Evolutionary conservation across 2,797 vertebrate genomes (phyloP).

Genomic region (Heliangelus exortis): DNA sequence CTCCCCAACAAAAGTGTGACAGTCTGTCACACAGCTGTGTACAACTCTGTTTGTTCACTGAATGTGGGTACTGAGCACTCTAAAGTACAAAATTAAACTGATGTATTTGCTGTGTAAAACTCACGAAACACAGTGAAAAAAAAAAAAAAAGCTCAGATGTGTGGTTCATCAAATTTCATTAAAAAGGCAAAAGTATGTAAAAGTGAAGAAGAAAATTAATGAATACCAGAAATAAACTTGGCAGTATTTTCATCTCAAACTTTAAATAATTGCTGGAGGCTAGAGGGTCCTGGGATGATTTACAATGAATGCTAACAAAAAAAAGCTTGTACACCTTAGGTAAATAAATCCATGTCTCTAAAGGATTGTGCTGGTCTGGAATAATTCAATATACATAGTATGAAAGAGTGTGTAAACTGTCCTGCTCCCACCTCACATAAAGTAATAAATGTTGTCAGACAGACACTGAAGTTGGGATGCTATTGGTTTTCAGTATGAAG

Average conservation of each 20-base stretch:
- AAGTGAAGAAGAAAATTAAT: conserved; percentile 12
- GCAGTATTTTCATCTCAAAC: neutral
- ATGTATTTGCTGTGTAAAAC: neutral
- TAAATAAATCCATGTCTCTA: neutral
- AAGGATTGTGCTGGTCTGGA: neutral
- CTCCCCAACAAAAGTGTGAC: neutral
- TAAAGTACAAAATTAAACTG: neutral
- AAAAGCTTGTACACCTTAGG: neutral
- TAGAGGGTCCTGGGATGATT: neutral
- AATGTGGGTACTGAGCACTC: neutral
- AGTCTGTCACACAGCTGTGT: neutral
- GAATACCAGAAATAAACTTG: neutral
- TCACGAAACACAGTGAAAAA: neutral
- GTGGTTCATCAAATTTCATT: neutral
- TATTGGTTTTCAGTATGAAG: neutral
- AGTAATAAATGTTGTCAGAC: neutral
- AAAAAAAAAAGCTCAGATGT: neutral
- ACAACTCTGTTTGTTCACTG: rapidly evolving
- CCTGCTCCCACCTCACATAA: neutral
- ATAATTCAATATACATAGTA: neutral
- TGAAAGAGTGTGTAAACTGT: neutral
- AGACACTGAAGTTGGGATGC: neutral
- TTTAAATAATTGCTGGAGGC: conserved; percentile 3
- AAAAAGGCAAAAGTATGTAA: neutral
- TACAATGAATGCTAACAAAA: neutral